Conservation (phyloP, 1,140 invertebrate species). For the Oncopeltus fasciatus region DNA sequence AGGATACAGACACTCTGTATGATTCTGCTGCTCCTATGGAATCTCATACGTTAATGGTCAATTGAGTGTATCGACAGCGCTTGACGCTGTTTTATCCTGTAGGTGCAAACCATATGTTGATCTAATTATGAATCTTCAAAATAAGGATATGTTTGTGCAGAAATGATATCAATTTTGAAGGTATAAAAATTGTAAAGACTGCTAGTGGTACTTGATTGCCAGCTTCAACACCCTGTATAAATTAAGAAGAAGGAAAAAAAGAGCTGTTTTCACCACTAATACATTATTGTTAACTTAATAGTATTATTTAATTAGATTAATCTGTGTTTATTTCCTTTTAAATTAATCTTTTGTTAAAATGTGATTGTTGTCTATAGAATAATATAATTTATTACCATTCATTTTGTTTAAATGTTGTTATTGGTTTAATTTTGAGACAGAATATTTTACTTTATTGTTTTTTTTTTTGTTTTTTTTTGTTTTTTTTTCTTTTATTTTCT, state of each 20-base stretch:
- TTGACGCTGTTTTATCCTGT: not conserved
- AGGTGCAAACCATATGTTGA: not conserved
- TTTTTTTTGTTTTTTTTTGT: too few species aligned
- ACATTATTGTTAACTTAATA: too few species aligned
- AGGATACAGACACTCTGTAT: slow-evolving; percentile 97
- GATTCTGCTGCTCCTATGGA: slow-evolving; percentile 94
- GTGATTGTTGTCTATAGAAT: not conserved
- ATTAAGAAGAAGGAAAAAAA: too few species aligned
- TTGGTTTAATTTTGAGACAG: too few species aligned
- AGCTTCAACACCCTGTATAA: not conserved
- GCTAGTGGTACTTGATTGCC: not conserved
- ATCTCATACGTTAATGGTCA: slow-evolving; percentile 85
- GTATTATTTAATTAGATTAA: too few species aligned
- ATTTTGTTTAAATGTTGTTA: too few species aligned
- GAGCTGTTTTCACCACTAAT: not conserved
- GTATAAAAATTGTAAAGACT: too few species aligned
- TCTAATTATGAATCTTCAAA: not conserved
- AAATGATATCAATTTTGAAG: too few species aligned
- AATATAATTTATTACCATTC: too few species aligned
- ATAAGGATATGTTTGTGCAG: not conserved
- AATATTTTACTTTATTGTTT: too few species aligned
- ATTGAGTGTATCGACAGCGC: slow-evolving; percentile 34
- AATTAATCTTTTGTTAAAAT: not conserved
- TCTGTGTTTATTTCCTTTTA: not conserved
- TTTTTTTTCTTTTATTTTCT: too few species aligned